Evolutionary conservation across 2,888 invertebrate species (phyloP).

Genomic region (Nezara viridula): DNA sequence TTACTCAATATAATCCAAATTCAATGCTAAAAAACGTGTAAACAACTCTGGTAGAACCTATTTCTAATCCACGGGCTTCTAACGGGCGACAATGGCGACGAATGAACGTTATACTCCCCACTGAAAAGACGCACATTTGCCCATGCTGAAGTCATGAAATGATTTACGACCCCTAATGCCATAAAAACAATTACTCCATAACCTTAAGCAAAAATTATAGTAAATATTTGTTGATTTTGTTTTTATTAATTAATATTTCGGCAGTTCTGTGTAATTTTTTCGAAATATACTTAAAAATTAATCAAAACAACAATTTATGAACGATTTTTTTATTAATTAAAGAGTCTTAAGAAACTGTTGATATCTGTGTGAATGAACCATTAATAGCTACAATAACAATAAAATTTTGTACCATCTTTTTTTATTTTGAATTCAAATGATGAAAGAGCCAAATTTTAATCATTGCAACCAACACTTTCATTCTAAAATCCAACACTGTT

Average conservation of each 20-base stretch:
- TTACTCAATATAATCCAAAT: not conserved
- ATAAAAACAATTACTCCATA: not conserved
- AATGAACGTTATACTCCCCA: slow-evolving; percentile 35
- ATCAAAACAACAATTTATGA: not conserved
- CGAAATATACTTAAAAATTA: not conserved
- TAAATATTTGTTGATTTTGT: not conserved
- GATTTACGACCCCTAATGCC: not conserved
- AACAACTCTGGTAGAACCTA: not conserved
- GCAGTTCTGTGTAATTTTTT: not conserved
- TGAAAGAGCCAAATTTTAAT: not conserved
- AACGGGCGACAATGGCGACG: slow-evolving; percentile 48
- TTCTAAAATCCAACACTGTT: not conserved
- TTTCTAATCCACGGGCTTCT: not conserved
- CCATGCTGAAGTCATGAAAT: not conserved
- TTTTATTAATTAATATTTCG: no score
- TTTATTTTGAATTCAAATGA: not conserved
- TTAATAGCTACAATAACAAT: not conserved
- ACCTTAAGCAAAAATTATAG: not conserved
- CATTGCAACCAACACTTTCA: not conserved
- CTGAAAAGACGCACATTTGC: not conserved
- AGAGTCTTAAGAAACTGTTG: not conserved
- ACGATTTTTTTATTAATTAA: not conserved
- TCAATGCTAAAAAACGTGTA: not conserved
- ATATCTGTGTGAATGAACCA: not conserved
- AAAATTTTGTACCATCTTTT: not conserved